A percentile compares a stretch with the other conserved stretches of the same genome.
These are phyloP conservation scores for Craseonycteris thonglongyai DNA, from an alignment of 2,113 vertebrate species.

Conservation along the genomic window DNA sequence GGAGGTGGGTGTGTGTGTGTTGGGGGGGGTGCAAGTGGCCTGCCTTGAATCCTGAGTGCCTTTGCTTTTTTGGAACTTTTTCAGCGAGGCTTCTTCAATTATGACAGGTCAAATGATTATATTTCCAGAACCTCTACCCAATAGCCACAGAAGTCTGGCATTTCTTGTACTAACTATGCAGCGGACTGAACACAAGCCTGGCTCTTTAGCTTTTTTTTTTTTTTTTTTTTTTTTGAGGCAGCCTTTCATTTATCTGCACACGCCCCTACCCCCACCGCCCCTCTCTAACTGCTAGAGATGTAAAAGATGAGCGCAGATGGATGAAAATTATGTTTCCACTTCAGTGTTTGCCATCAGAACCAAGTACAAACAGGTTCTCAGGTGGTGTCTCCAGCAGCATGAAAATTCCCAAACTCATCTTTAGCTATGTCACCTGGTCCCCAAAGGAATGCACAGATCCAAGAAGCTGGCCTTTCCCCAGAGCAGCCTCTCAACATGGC, in stretches of 20 bases:
- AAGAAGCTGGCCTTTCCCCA: background rate
- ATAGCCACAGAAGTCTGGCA: constrained; percentile 58
- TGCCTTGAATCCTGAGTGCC: background rate
- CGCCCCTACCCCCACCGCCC: background rate
- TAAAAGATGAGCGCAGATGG: constrained; percentile 72
- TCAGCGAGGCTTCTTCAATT: constrained; percentile 59
- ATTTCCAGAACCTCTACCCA: constrained; percentile 58
- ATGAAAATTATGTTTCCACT: constrained; percentile 73
- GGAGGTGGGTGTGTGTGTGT: too few species aligned
- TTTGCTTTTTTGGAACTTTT: constrained; percentile 26
- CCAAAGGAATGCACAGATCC: background rate
- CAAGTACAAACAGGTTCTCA: constrained; percentile 63
- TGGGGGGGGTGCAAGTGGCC: background rate
- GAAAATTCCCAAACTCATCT: constrained; percentile 67
- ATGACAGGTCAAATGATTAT: constrained; percentile 66
- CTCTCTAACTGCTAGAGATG: constrained; percentile 65
- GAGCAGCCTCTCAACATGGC: background rate
- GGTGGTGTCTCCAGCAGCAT: constrained; percentile 58
- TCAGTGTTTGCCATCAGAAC: constrained; percentile 74
- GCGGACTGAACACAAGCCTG: constrained; percentile 59
- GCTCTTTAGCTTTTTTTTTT: constrained; percentile 58
- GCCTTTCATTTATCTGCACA: constrained; percentile 34
- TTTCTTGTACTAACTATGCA: constrained; percentile 62
- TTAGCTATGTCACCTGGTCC: constrained; percentile 61
- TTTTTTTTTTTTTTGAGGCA: constrained; percentile 44